These are phyloP conservation scores for Seriola quinqueradiata DNA, from an alignment of 2,113 vertebrate species.

Conservation along the genomic window DNA sequence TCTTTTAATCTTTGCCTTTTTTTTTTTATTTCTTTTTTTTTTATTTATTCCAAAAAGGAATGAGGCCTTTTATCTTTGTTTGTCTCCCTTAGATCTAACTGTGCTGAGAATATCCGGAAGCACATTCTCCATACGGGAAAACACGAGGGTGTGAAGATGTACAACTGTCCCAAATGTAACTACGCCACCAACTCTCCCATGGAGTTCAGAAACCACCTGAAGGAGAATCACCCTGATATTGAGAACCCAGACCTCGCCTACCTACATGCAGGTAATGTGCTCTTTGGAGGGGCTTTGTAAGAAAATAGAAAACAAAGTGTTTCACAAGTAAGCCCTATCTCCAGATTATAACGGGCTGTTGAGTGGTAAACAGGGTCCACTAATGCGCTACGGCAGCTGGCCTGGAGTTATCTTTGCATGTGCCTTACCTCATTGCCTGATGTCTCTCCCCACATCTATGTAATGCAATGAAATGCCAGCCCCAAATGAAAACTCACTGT, in stretches of 20 bases:
- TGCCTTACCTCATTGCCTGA: neutral
- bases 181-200: conserved; percentile 94
- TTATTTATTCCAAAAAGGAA: conserved; percentile 22
- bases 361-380: neutral
- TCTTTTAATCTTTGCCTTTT: conserved; percentile 39
- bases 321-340: neutral
- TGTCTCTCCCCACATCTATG: neutral
- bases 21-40: neutral
- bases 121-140: conserved; percentile 98
- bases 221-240: conserved; percentile 93
- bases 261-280: conserved; percentile 91
- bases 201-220: conserved; percentile 98
- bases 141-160: conserved; percentile 99
- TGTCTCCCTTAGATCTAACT: conserved; percentile 91
- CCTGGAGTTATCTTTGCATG: neutral
- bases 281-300: neutral
- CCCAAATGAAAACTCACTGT: neutral
- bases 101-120: conserved; percentile 98
- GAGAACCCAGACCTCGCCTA: conserved; percentile 98
- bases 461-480: neutral
- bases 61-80: conserved; percentile 37
- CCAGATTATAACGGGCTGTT: neutral
- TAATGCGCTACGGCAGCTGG: neutral
- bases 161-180: conserved; percentile 96
- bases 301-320: neutral